These are phyloP conservation scores for Psittacula cyanocephala DNA, from an alignment of 2,113 vertebrate genomes.

Conservation along the genomic window DNA sequence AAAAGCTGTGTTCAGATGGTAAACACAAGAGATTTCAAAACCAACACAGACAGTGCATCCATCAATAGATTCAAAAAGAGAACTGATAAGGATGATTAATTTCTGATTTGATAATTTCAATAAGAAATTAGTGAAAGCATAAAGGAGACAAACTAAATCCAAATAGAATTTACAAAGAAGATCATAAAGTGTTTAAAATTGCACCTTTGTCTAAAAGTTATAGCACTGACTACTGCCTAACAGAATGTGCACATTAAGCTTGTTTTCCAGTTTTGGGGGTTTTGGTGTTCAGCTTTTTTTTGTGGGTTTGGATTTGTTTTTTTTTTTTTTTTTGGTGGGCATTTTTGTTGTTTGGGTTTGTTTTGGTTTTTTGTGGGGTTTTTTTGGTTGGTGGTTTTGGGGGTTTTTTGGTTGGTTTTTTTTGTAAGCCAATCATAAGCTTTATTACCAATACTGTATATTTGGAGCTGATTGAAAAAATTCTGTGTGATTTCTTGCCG, in stretches of 20 bases:
- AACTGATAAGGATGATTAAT: background rate
- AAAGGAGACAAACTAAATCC: background rate
- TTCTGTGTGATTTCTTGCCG: background rate
- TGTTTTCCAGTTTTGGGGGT: background rate
- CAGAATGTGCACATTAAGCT: background rate
- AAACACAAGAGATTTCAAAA: background rate
- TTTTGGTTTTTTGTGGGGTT: no score
- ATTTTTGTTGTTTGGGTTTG: background rate
- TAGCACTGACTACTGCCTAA: background rate
- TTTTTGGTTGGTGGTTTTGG: no score
- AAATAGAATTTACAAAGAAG: background rate
- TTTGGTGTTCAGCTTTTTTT: background rate
- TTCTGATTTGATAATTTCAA: background rate
- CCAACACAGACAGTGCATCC: background rate
- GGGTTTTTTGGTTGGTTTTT: background rate
- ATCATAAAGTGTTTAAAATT: background rate
- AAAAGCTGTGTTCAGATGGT: background rate
- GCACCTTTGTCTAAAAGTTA: background rate
- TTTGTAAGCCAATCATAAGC: background rate
- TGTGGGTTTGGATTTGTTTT: background rate
- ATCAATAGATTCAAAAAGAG: background rate
- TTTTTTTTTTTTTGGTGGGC: background rate
- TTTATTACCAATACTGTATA: slow-evolving; percentile 26
- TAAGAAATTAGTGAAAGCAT: background rate
- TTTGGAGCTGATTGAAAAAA: slow-evolving; percentile 34